A percentile compares a stretch with the other conserved stretches of the same genome.
These are phyloP conservation scores for Cephalopterus ornatus DNA, from an alignment of 2,113 vertebrate genomes.

Conservation along the genomic window DNA sequence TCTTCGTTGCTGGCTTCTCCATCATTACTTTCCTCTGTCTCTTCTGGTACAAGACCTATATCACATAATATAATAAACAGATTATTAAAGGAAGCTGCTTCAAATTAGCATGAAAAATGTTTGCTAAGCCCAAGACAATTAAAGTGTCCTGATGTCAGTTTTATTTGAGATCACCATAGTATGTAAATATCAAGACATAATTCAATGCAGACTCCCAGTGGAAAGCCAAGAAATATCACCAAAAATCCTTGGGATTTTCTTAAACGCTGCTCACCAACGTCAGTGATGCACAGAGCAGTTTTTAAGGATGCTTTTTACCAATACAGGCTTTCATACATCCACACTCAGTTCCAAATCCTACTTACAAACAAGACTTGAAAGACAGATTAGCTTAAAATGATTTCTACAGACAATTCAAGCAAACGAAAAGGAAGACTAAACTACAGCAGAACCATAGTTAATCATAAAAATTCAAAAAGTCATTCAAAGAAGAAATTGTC, in stretches of 20 bases:
- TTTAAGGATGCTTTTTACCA: background rate
- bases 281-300: background rate
- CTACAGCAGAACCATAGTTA: background rate
- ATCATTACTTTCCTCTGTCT: slow-evolving; percentile 84
- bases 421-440: background rate
- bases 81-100: slow-evolving; percentile 11
- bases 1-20: slow-evolving; percentile 84
- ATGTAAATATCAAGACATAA: background rate
- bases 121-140: background rate
- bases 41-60: slow-evolving; percentile 90
- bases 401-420: background rate
- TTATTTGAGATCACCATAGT: background rate
- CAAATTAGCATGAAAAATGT: background rate
- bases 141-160: background rate
- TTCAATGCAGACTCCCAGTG: background rate
- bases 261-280: background rate
- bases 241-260: background rate
- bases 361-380: background rate
- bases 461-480: background rate
- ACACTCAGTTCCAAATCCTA: background rate
- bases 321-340: background rate
- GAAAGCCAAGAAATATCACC: background rate
- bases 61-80: slow-evolving; percentile 3
- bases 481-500: background rate
- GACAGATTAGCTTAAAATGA: background rate